Evolutionary conservation across 2,113 vertebrate genomes (phyloP).

Genomic region (Oriolus oriolus): DNA sequence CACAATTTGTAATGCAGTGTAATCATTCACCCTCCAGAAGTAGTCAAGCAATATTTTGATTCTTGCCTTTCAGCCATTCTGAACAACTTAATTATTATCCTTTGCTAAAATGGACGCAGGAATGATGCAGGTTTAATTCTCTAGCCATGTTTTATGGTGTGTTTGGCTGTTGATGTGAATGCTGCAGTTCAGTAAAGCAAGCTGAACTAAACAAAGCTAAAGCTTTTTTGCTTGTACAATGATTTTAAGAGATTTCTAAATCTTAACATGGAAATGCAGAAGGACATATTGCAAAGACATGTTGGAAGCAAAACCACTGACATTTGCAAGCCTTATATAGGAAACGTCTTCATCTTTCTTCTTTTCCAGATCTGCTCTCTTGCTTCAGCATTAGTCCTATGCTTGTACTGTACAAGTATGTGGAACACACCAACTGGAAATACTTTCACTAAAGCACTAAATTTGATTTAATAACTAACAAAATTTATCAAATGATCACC

Average conservation of each 20-base stretch:
- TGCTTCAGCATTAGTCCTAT: background rate
- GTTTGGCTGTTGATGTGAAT: background rate
- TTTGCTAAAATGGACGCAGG: background rate
- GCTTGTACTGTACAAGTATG: background rate
- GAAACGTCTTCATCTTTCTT: slow-evolving; percentile 8
- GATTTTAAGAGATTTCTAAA: background rate
- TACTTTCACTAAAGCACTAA: slow-evolving; percentile 8
- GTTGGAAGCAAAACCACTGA: slow-evolving; percentile 33
- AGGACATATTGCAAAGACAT: background rate
- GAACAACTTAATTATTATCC: background rate
- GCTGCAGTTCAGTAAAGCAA: background rate
- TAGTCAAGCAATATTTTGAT: background rate
- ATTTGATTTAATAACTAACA: slow-evolving; percentile 27
- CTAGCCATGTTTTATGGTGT: background rate
- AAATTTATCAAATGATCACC: slow-evolving; percentile 41
- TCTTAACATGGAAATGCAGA: background rate
- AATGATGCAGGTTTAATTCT: background rate
- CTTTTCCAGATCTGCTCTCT: slow-evolving; percentile 7
- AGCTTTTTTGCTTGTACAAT: background rate
- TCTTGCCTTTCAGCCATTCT: slow-evolving; percentile 2
- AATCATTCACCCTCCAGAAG: background rate
- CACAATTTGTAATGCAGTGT: background rate
- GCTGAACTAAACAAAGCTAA: background rate
- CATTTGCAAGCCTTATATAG: background rate
- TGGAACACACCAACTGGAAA: background rate